phyloP scores from a whole-genome alignment of 2,888 invertebrate species.

The Cancer borealis region DNA sequence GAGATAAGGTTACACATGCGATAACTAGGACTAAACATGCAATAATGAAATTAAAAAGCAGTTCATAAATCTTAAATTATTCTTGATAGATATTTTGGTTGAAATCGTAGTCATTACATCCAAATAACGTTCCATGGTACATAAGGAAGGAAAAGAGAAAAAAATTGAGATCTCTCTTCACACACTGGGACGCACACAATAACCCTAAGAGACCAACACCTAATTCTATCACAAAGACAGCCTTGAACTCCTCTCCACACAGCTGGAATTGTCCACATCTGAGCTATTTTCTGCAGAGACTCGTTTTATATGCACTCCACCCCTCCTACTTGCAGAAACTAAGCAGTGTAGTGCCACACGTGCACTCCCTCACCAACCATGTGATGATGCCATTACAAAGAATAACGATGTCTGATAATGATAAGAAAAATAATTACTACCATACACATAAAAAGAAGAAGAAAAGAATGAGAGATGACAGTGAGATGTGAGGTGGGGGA shows the following conservation, averaged over 20 bases:
- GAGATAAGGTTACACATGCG: background rate
- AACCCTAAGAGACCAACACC: background rate
- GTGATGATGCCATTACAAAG: background rate
- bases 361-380: background rate
- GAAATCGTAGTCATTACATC: background rate
- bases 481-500: background rate
- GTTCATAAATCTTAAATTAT: too few species aligned
- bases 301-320: background rate
- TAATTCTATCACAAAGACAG: background rate
- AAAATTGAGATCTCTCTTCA: background rate
- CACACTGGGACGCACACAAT: background rate
- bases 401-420: background rate
- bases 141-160: background rate
- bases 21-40: background rate
- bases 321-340: conserved; percentile 9
- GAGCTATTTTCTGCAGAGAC: background rate
- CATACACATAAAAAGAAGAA: background rate
- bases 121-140: background rate
- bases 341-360: background rate
- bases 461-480: background rate
- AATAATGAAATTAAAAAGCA: background rate
- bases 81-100: background rate
- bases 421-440: background rate
- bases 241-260: background rate
- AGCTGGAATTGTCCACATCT: background rate